Base-by-base conservation (phyloP, 92 coral and sea anemone species). In the Parazoanthus swiftii region DNA sequence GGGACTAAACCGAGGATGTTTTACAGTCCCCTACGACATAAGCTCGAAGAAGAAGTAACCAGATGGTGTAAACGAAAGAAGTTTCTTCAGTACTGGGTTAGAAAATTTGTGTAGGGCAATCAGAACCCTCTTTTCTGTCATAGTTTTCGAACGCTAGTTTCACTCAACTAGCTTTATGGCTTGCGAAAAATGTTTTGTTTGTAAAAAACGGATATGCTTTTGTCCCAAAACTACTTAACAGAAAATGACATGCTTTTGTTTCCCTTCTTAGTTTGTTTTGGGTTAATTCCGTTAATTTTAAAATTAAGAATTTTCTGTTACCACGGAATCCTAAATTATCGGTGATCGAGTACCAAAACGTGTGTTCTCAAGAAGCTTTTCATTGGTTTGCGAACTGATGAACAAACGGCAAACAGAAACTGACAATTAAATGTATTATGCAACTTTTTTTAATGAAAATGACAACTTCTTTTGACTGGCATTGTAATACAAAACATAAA, bases 361-460 rank as follows among this genome's bases (percentile, higher is more conserved):
- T 54, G 20, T 11, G 59, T 54, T 54, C 20, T 54, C 20, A 15
- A 54, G 59, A 13, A 54, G 18, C 59, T 54, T 54, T 23, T 68
- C 35, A 4, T 21, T 68, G 29, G 74, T 23, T 68, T 54, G 0
- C 74, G 5, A 68, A 68, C 74, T 23, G 10, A 5, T 68, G 42
- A 36, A 72, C 42, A 72, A 68, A 68, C 74, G 33, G 74, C 2
- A 15, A 15, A 29, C 18, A 72, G 42, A 72, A 72, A 72, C 33
- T 29, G 33, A 25, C 39, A 72, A 72, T 25, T 29, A 25, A 72
- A 72, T 26, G 33, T 8, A 72, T 72, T 72, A 72, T 72, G 39
- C 76, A 72, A 72, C 76, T 72, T 72, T 68, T 72, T 68, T 72
- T 29, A 72, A 72, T 29, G 76, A 72, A 72, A 72, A 72, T 25